Percentiles rank a stretch among this genome's conserved stretches.
Conservation (phyloP, 2,888 invertebrate species). For the Parthenolecanium corni region DNA sequence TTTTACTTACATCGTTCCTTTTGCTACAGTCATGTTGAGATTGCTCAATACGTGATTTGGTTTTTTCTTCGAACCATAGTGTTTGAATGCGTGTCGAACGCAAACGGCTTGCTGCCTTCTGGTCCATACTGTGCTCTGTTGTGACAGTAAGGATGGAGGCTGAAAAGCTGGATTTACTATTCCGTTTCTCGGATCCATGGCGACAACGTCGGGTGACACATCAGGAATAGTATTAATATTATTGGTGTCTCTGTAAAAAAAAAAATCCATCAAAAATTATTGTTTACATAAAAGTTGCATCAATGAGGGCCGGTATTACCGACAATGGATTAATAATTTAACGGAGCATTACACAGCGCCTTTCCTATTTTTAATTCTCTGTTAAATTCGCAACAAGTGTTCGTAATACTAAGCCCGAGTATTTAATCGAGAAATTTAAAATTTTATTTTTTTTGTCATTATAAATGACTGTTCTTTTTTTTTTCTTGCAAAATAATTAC, state of each 20-base stretch:
- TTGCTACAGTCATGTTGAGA: conserved; percentile 85
- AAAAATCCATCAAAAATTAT: conserved; percentile 12
- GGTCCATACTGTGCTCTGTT: conserved; percentile 48
- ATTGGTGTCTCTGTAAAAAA: conserved; percentile 32
- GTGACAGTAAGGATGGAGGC: conserved; percentile 35
- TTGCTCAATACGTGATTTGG: conserved; percentile 77
- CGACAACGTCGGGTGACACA: conserved; percentile 32
- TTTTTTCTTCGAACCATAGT: conserved; percentile 76
- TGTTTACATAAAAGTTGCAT: no score
- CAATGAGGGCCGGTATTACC: no score
- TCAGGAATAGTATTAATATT: conserved; percentile 31
- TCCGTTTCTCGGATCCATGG: conserved; percentile 33
- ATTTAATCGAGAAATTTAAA: no score
- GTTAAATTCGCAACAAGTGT: no score
- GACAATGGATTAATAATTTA: no score
- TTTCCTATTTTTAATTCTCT: no score
- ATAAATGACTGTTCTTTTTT: no score
- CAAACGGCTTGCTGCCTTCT: conserved; percentile 74
- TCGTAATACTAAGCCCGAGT: no score
- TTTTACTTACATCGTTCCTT: conserved; percentile 81
- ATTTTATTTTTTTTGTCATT: no score
- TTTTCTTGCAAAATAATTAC: no score
- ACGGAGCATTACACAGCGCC: no score
- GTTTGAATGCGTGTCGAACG: conserved; percentile 76
- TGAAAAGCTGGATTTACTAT: conserved; percentile 32